Conservation (phyloP, 2,113 vertebrate species). For the Calidris pygmaea region DNA sequence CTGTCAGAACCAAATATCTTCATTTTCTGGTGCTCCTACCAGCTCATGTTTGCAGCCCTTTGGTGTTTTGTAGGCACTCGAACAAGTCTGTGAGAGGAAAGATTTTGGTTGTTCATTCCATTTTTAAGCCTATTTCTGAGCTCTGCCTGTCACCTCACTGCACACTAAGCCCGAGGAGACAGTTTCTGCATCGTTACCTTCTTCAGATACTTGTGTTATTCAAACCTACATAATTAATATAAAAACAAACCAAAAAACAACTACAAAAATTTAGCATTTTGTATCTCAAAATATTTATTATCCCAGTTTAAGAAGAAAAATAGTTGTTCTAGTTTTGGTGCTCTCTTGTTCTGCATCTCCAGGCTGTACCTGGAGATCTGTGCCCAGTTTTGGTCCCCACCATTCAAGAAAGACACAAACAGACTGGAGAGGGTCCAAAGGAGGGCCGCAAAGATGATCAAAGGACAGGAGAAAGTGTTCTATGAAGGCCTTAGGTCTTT, state of each 20-base stretch:
- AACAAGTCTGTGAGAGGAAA: background rate
- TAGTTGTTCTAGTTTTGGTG: background rate
- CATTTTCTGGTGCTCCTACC: background rate
- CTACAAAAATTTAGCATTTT: background rate
- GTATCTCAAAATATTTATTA: background rate
- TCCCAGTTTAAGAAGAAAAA: background rate
- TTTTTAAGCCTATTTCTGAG: background rate
- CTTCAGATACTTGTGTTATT: background rate
- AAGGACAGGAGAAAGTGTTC: background rate
- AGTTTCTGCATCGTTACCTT: background rate
- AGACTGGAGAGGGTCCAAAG: background rate
- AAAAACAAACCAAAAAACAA: background rate
- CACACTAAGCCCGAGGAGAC: background rate
- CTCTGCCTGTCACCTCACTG: background rate
- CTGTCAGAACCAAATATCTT: background rate
- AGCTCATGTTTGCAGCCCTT: background rate
- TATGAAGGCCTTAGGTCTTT: background rate
- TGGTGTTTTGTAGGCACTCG: background rate
- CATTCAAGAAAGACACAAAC: background rate
- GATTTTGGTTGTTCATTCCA: background rate
- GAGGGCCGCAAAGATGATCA: background rate
- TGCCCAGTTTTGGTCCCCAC: background rate
- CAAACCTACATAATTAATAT: background rate
- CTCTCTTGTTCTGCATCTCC: background rate
- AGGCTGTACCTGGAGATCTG: background rate